phyloP scores from a whole-genome alignment of 2,113 vertebrate genomes.

The Pelmatolapia mariae region DNA sequence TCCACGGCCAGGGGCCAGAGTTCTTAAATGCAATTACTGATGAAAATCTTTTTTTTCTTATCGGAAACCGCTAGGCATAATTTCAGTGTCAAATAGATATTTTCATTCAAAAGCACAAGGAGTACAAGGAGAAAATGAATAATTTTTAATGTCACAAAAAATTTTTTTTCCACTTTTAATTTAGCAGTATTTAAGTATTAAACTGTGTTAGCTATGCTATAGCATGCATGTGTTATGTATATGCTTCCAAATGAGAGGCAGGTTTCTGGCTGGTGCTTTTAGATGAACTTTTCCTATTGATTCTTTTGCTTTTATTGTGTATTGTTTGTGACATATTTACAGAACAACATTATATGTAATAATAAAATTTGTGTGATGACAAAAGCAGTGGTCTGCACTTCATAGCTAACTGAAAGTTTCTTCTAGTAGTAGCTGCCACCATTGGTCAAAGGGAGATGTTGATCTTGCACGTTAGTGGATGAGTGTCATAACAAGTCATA shows the following conservation, averaged over 20 bases:
- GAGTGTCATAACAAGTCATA: slow-evolving; percentile 65
- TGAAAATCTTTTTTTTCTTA: slow-evolving; percentile 64
- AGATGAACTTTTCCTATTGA: not conserved
- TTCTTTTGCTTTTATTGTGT: not conserved
- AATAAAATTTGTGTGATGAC: not conserved
- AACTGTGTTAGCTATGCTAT: not conserved
- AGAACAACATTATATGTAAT: not conserved
- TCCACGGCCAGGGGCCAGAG: slow-evolving; percentile 59
- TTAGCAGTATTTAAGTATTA: not conserved
- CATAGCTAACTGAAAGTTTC: slow-evolving; percentile 14
- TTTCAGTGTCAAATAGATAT: slow-evolving; percentile 45
- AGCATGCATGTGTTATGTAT: not conserved
- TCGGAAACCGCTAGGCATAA: slow-evolving; percentile 38
- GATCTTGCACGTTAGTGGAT: slow-evolving; percentile 34
- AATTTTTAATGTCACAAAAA: not conserved
- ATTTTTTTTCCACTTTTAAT: not conserved
- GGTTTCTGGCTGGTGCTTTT: not conserved
- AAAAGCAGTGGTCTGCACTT: not conserved
- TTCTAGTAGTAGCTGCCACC: slow-evolving; percentile 47
- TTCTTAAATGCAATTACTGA: slow-evolving; percentile 66
- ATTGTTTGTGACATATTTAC: not conserved
- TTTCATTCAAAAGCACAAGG: slow-evolving; percentile 4
- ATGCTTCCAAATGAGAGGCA: not conserved
- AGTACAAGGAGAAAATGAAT: not conserved
- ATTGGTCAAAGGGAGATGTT: slow-evolving; percentile 33